A percentile compares a stretch with the other conserved stretches of the same genome.
phyloP scores from a whole-genome alignment of 2,113 vertebrate species.

The Trematocara unimaculatum region DNA sequence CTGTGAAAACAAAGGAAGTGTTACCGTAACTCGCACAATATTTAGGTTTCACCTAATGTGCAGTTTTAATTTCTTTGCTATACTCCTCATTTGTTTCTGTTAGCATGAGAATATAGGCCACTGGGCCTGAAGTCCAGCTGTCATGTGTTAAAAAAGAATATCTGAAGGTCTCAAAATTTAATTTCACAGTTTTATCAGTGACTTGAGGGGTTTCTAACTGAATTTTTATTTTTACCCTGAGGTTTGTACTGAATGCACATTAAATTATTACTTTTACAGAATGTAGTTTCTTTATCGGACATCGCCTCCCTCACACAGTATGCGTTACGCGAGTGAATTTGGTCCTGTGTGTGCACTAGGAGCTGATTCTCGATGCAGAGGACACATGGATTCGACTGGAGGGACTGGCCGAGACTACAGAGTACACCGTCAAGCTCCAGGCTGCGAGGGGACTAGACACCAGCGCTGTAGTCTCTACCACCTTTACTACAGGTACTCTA shows the following conservation, averaged over 20 bases:
- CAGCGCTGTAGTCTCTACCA: slow-evolving; percentile 78
- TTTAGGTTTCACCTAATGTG: neutral
- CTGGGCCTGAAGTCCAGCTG: neutral
- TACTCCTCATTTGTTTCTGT: neutral
- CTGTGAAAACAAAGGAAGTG: neutral
- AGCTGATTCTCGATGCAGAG: slow-evolving; percentile 93
- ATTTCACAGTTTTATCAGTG: neutral
- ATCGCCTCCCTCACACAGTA: neutral
- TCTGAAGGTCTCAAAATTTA: neutral
- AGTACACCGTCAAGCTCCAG: slow-evolving; percentile 87
- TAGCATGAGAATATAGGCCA: neutral
- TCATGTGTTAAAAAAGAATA: neutral
- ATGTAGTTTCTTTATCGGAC: neutral
- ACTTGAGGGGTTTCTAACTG: neutral
- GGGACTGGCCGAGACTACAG: slow-evolving; percentile 86
- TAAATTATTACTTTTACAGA: neutral
- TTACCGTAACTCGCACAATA: neutral
- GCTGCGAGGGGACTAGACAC: slow-evolving; percentile 81
- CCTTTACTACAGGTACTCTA: slow-evolving; percentile 86
- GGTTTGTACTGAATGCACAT: neutral
- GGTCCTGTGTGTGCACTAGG: slow-evolving; percentile 65
- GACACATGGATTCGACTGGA: slow-evolving; percentile 96
- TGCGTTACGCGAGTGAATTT: neutral
- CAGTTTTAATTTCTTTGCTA: neutral
- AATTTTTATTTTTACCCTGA: neutral